Evolutionary conservation across 2,113 vertebrate species (phyloP).

Genomic region (Himantopus leucocephalus): DNA sequence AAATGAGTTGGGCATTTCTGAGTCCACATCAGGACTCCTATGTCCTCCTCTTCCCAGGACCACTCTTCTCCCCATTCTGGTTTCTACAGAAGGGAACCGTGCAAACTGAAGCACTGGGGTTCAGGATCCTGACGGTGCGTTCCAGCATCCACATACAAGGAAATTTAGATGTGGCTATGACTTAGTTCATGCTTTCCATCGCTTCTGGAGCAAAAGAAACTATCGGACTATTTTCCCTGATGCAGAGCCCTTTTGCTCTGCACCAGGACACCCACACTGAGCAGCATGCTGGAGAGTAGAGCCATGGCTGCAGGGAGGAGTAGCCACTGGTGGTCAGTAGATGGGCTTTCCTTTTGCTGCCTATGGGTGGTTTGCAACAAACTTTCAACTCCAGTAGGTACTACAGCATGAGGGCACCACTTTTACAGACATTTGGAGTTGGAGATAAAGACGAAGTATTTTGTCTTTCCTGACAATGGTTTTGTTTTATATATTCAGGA

Average conservation of each 20-base stretch:
- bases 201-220: not conserved
- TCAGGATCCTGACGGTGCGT: not conserved
- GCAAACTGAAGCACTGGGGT: not conserved
- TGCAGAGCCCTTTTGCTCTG: not conserved
- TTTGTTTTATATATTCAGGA: constrained; percentile 73
- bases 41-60: not conserved
- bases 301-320: not conserved
- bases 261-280: not conserved
- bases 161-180: not conserved
- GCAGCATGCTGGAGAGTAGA: not conserved
- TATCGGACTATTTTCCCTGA: not conserved
- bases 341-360: not conserved
- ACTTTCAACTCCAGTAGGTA: not conserved
- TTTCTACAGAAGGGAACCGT: not conserved
- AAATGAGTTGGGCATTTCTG: not conserved
- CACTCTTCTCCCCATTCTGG: not conserved
- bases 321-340: not conserved
- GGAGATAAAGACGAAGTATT: not conserved
- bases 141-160: not conserved
- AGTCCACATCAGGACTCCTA: not conserved
- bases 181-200: not conserved
- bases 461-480: not conserved
- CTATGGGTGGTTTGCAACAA: not conserved
- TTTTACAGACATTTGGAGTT: not conserved
- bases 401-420: not conserved